A percentile compares a stretch with the other conserved stretches of the same genome.
phyloP scores from a whole-genome alignment of 2,797 vertebrate genomes.

The Gymnothorax reevesii region DNA sequence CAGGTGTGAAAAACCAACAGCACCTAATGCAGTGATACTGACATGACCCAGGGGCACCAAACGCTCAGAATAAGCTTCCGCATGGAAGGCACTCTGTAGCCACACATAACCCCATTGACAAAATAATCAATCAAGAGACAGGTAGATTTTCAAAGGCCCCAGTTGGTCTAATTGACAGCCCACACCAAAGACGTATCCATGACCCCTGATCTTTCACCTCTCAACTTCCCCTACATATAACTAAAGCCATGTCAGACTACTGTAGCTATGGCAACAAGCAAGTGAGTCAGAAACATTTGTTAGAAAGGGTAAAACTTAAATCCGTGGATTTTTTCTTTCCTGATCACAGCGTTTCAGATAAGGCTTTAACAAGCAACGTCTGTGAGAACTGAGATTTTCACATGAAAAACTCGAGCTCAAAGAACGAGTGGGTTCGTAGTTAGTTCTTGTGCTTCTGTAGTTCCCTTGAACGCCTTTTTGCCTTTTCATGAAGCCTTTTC shows the following conservation, averaged over 20 bases:
- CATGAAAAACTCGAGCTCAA: not conserved
- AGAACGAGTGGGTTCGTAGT: not conserved
- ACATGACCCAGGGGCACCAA: not conserved
- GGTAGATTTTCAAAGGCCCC: not conserved
- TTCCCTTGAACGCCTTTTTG: not conserved
- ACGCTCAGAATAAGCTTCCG: not conserved
- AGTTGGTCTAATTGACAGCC: not conserved
- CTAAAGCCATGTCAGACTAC: not conserved
- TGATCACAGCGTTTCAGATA: not conserved
- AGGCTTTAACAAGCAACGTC: not conserved
- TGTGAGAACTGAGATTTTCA: not conserved
- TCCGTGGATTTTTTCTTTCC: not conserved
- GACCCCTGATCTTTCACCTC: conserved; percentile 14
- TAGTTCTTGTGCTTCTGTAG: not conserved
- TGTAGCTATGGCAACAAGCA: conserved; percentile 9
- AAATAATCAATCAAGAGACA: not conserved
- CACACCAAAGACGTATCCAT: not conserved
- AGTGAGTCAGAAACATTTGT: not conserved
- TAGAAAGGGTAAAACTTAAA: not conserved
- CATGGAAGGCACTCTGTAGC: not conserved
- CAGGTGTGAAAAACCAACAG: not conserved
- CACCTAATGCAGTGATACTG: not conserved
- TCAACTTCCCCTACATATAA: not conserved
- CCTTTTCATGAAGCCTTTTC: not conserved
- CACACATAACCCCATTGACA: not conserved